Evolutionary conservation across 2,113 vertebrate genomes (phyloP), one percentile per base, ranked within the genome.

Genomic region (Promerops cafer): DNA sequence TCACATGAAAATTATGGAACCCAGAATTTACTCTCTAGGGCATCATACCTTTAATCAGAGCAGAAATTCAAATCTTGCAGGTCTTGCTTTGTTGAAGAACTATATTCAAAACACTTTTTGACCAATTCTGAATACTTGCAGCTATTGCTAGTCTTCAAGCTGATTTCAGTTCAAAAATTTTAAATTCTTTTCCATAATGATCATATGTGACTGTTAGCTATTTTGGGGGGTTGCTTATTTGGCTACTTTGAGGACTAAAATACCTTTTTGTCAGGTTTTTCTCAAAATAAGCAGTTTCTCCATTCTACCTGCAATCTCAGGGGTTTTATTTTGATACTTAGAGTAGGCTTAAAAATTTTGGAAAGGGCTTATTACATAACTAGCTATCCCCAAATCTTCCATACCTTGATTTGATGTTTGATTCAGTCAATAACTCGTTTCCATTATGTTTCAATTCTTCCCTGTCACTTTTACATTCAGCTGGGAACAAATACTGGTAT

Each of bases 181-280:
- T 97, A 97, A 98, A 98, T 98, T 98, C 98, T 97, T 97, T 98
- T 98, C 98, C 98, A 98, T 98, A 98, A 98, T 97, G 95, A 97
- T 98, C 97, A 97, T 96, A 90, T 96, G 98, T 98, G 98, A 98
- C 98, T 98, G 98, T 98, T 98, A 98, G 98, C 97, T 98, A 96
- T 90, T 96, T 95, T 97, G 96, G 97, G 96, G 92, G 96, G 94
- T 93, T 96, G 97, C 84, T 94, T 96, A 89, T 91, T 97, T 97
- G 92, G 72, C 97, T 96, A 94, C 87, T 95, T 96, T 91, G 92
- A 97, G 96, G 97, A 97, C 90, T 95, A 94, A 97, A 97, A 96
- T 96, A 95, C 86, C 81, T 96, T 63, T 87, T 96, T 95, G 87
- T 96, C 97, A 98, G 98, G 97, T 97, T 97, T 96, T 94, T 94